Evolutionary conservation across 2,113 vertebrate genomes (phyloP), one percentile per base, ranked within the genome.

Genomic region (Gymnarchus niloticus): DNA sequence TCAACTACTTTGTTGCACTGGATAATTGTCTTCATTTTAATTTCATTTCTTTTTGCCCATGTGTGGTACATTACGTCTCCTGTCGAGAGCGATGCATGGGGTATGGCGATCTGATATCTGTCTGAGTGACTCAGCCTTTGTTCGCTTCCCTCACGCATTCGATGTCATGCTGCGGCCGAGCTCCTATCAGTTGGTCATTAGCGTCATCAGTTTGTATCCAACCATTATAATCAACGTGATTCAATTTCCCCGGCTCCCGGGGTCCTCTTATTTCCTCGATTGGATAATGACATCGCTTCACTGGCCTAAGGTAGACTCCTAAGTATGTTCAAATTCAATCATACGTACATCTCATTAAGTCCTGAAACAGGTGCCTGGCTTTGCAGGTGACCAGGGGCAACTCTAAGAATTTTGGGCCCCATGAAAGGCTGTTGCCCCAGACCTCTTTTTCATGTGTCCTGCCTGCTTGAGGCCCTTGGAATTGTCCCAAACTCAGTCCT

Each of bases 11-110:
- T 85, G 69, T 85, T 76, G 19, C 77, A 65, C 59, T 85, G 65
- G 84, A 80, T 85, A 85, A 85, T 85, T 80, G 10, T 78, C 84
- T 80, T 57, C 33, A 57, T 44, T 57, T 56, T 78, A 73, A 51
- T 78, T 44, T 56, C 51, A 46, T 25, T 85, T 78, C 25, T 82
- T 51, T 14, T 3, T 76, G 61, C 37, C 21, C 6, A 9, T 77
- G n/a, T 28, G 52, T 80, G 52, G 49, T 80, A 44, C 49, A 56
- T 48, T n/a, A 57, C 44, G 23, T 4, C 69, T 78, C 19, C 65
- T 85, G 52, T 57, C 21, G 52, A 19, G 69, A 78, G 23, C 6
- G 59, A 8, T 56, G 37, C 69, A 56, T 23, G 49, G 56, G n/a
- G 46, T 76, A 33, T 57, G 80, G n/a, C 80, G 37, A 54, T 82